Evolutionary conservation across 2,888 invertebrate genomes (phyloP).

Genomic region (Ormyrus pomaceus): DNA sequence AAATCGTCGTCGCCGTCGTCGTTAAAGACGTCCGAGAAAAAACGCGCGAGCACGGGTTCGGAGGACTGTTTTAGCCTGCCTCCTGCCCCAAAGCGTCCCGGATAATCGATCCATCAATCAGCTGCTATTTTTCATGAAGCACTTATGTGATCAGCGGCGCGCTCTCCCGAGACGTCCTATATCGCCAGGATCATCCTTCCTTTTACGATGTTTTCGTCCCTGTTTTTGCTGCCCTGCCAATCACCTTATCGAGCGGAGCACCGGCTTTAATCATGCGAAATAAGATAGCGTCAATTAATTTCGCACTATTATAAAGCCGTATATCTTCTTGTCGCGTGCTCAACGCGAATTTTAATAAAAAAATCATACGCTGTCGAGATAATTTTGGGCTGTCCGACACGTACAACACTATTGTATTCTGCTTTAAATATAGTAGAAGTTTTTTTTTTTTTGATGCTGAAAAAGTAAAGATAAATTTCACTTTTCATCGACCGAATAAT

Average conservation of each 20-base stretch:
- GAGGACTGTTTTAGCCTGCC: conserved; percentile 16
- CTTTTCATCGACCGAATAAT: too few relatives aligned
- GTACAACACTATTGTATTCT: too few relatives aligned
- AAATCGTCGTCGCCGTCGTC: conserved; percentile 18
- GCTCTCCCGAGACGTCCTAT: background rate
- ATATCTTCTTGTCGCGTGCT: conserved; percentile 7
- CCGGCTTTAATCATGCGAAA: conserved; percentile 22
- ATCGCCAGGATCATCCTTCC: background rate
- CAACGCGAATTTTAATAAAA: too few relatives aligned
- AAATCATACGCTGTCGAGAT: too few relatives aligned
- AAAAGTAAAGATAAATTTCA: too few relatives aligned
- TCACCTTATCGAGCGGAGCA: background rate
- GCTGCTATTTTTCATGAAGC: conserved; percentile 35
- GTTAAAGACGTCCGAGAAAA: conserved; percentile 28
- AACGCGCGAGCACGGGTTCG: background rate
- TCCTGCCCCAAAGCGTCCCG: conserved; percentile 40
- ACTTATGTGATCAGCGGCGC: background rate
- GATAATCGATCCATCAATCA: conserved; percentile 56
- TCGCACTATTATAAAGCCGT: conserved; percentile 6
- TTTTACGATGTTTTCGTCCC: conserved; percentile 18
- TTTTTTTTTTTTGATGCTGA: too few relatives aligned
- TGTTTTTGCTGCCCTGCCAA: conserved; percentile 1
- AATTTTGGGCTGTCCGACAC: too few relatives aligned
- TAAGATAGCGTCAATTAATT: conserved; percentile 36
- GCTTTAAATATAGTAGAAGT: too few relatives aligned